These are phyloP conservation scores for Elgaria multicarinata DNA, from an alignment of 2,113 vertebrate genomes.

Conservation along the genomic window DNA sequence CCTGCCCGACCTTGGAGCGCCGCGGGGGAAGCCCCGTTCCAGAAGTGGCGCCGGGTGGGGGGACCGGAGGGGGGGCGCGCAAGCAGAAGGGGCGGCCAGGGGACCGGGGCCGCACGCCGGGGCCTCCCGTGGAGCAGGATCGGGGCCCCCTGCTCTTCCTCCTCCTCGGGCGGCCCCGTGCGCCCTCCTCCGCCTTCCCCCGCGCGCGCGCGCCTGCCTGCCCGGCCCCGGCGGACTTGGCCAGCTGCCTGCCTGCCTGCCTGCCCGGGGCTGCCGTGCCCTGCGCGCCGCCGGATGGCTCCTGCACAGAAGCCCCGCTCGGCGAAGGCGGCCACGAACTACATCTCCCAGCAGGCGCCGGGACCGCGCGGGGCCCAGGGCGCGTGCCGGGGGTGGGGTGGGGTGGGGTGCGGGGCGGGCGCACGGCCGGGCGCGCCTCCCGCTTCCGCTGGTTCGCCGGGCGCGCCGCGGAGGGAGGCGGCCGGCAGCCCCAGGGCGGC, in stretches of 20 bases:
- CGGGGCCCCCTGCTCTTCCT: no score
- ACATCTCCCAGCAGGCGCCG: conserved; percentile 19
- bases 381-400: not conserved
- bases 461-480: no score
- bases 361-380: not conserved
- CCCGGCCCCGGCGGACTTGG: no score
- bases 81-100: not conserved
- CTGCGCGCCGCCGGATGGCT: not conserved
- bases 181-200: no score
- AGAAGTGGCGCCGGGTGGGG: not conserved
- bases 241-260: not conserved
- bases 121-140: not conserved
- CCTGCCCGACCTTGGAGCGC: not conserved
- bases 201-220: not conserved
- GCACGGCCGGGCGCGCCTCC: no score
- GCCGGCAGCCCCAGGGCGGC: not conserved
- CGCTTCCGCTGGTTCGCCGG: not conserved
- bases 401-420: no score
- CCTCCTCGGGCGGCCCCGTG: not conserved
- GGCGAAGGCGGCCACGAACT: not conserved
- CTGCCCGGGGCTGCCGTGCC: not conserved
- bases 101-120: not conserved
- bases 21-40: not conserved
- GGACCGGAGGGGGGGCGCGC: no score
- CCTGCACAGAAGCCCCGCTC: not conserved